Evolutionary conservation across 2,888 invertebrate species (phyloP).

Genomic region (Ormia ochracea): DNA sequence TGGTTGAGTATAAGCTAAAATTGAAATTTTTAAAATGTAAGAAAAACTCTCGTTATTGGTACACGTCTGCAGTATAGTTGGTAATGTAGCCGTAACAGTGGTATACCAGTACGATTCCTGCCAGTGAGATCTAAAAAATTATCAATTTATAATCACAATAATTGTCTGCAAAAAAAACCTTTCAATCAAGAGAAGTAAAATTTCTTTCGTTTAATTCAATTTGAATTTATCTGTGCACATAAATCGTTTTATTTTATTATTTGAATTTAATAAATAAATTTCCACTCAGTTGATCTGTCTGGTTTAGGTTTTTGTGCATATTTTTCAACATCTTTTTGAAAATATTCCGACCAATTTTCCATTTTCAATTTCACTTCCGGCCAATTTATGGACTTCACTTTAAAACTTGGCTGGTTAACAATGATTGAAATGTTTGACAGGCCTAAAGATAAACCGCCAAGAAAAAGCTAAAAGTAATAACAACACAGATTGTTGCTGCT

Average conservation of each 20-base stretch:
- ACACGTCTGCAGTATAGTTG: too few relatives aligned
- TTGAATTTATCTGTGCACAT: conserved; percentile 23
- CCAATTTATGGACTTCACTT: conserved; percentile 58
- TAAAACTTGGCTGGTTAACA: conserved; percentile 29
- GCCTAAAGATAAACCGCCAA: conserved; percentile 43
- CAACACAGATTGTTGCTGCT: not conserved
- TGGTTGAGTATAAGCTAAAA: too few relatives aligned
- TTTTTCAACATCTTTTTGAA: conserved; percentile 10
- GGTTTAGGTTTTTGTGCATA: not conserved
- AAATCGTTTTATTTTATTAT: not conserved
- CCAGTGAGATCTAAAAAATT: too few relatives aligned
- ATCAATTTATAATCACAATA: not conserved
- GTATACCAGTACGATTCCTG: too few relatives aligned
- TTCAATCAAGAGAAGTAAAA: not conserved
- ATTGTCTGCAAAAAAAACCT: not conserved
- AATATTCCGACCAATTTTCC: conserved; percentile 45
- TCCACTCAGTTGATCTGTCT: conserved; percentile 20
- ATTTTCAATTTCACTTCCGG: conserved; percentile 63
- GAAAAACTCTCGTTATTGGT: too few relatives aligned
- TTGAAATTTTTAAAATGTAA: too few relatives aligned
- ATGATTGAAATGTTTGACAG: conserved; percentile 61
- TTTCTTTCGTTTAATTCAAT: conserved; percentile 7
- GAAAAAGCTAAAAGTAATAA: conserved; percentile 9
- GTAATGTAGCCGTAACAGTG: too few relatives aligned
- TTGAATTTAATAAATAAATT: conserved; percentile 43